These are phyloP conservation scores for Steinernema feltiae DNA, from an alignment of 1,140 invertebrate species.

Conservation along the genomic window DNA sequence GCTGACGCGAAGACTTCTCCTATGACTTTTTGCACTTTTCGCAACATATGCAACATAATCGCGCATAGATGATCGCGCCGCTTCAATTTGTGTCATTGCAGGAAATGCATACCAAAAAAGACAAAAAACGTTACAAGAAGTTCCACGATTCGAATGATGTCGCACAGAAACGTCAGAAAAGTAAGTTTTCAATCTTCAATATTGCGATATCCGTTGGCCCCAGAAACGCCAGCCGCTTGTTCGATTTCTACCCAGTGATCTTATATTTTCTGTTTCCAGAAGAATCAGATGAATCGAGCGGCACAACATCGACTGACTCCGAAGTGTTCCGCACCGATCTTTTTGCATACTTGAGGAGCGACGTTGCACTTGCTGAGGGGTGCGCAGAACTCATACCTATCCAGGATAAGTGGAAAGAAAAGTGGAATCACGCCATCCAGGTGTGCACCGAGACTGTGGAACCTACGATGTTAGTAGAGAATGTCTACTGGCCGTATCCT, in stretches of 20 bases:
- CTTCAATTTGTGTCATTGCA: background rate
- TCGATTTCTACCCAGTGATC: too few relatives aligned
- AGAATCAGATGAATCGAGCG: constrained; percentile 11
- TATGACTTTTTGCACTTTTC: too few relatives aligned
- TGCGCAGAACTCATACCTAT: constrained; percentile 69
- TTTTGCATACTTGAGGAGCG: constrained; percentile 93
- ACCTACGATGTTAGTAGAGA: constrained; percentile 16
- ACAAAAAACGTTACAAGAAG: background rate
- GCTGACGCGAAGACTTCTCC: too few relatives aligned
- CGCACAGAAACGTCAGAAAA: background rate
- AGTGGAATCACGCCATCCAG: constrained; percentile 96
- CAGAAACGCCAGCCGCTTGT: too few relatives aligned
- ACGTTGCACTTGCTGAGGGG: constrained; percentile 67
- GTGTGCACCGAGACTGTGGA: constrained; percentile 59
- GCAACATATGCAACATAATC: background rate
- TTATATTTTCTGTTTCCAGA: constrained; percentile 1
- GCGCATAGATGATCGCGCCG: too few relatives aligned
- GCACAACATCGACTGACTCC: constrained; percentile 27
- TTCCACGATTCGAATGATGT: background rate
- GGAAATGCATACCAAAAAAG: background rate
- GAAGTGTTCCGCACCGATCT: constrained; percentile 47
- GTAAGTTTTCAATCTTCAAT: background rate
- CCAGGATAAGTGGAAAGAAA: constrained; percentile 91
- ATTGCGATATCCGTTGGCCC: too few relatives aligned
- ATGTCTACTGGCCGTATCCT: constrained; percentile 67